Evolutionary conservation across 2,888 invertebrate genomes (phyloP).

Genomic region (Tortricodes alternella): DNA sequence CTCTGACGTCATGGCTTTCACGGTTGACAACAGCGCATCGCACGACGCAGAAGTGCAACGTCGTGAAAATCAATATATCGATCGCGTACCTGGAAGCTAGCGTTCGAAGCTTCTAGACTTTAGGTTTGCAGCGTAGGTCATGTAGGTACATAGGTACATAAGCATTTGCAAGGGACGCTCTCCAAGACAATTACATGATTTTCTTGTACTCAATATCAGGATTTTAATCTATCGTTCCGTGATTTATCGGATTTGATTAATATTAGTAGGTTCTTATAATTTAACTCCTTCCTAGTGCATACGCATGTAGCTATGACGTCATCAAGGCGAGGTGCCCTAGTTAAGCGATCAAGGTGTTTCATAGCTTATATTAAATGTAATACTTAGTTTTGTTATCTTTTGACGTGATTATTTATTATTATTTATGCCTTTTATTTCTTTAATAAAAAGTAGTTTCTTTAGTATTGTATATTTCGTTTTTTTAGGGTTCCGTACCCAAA

Average conservation of each 20-base stretch:
- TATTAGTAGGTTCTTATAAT: no score
- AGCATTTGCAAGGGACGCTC: no score
- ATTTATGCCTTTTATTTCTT: background rate
- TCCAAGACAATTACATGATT: no score
- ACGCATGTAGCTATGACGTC: background rate
- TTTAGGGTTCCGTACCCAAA: no score
- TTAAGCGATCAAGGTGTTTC: background rate
- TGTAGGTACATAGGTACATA: no score
- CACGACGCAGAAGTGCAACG: background rate
- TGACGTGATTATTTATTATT: background rate
- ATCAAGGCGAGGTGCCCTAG: constrained; percentile 5
- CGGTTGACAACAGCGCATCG: background rate
- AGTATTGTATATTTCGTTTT: no score
- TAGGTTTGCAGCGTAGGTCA: no score
- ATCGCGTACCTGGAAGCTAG: background rate
- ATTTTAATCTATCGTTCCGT: no score
- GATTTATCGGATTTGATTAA: no score
- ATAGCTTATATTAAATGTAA: background rate
- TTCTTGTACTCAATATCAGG: no score
- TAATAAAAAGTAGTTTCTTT: no score
- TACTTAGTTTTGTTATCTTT: background rate
- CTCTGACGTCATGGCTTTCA: constrained; percentile 4
- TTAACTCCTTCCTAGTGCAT: background rate
- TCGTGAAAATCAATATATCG: background rate
- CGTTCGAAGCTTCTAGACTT: background rate